phyloP scores from a whole-genome alignment of 2,888 invertebrate species.

The Lepeophtheirus nordmannii region DNA sequence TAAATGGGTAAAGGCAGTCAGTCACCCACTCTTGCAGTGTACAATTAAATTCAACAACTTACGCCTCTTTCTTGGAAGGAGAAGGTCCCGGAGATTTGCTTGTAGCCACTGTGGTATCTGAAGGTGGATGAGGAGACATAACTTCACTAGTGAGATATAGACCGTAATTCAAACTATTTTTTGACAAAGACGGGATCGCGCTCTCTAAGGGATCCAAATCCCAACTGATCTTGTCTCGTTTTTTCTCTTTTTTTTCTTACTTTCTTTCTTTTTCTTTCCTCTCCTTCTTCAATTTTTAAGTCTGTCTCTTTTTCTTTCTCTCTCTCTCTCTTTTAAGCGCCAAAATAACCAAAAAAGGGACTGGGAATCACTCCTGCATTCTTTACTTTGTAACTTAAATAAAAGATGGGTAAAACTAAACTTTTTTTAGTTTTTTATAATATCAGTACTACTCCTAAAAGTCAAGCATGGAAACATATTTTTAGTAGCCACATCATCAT shows the following conservation, averaged over 20 bases:
- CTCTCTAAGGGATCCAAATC: slow-evolving; percentile 2
- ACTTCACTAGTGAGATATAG: background rate
- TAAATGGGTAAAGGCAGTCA: too few species aligned
- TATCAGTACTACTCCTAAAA: background rate
- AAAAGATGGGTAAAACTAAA: background rate
- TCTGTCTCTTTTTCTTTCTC: background rate
- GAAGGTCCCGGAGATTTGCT: background rate
- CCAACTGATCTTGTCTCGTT: background rate
- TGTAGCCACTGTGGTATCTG: background rate
- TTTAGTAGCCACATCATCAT: too few species aligned
- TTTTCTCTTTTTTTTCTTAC: background rate
- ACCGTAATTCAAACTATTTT: background rate
- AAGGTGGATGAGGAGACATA: background rate
- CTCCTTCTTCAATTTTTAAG: background rate
- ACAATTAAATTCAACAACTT: background rate
- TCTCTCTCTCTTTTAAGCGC: slow-evolving; percentile 6
- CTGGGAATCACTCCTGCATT: background rate
- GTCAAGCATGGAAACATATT: background rate
- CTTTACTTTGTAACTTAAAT: background rate
- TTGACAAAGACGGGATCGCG: background rate
- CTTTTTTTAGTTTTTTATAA: background rate
- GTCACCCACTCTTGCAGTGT: too few species aligned
- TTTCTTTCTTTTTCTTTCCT: background rate
- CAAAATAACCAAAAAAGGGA: background rate
- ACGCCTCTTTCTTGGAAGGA: background rate